phyloP scores from a whole-genome alignment of 2,797 vertebrate genomes.

The Darevskia nairensis region DNA sequence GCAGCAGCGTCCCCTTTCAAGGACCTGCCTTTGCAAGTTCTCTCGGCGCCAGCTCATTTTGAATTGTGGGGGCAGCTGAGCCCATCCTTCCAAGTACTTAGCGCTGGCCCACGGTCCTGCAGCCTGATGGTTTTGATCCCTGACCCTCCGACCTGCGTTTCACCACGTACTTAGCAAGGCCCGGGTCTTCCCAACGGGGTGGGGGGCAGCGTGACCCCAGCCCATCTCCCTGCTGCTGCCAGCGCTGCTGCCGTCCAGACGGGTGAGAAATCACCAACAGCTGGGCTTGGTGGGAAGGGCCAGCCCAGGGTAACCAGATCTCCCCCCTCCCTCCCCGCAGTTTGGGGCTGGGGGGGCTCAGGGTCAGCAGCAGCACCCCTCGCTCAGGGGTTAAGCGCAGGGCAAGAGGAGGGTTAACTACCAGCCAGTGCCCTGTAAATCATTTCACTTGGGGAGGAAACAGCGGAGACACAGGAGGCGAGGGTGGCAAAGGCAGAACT shows the following conservation, averaged over 20 bases:
- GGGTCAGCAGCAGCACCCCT: background rate
- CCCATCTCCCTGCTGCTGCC: background rate
- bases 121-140: background rate
- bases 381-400: slow-evolving; percentile 2
- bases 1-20: too few relatives aligned
- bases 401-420: background rate
- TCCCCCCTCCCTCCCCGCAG: background rate
- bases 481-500: too few relatives aligned
- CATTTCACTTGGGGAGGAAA: background rate
- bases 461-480: background rate
- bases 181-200: background rate
- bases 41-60: too few relatives aligned
- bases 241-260: background rate
- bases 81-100: background rate
- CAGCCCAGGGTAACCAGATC: slow-evolving; percentile 59
- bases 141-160: background rate
- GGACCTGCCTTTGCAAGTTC: too few relatives aligned
- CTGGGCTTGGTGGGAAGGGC: slow-evolving; percentile 44
- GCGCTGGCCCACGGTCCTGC: rapidly evolving
- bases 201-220: background rate
- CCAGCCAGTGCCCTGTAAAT: background rate
- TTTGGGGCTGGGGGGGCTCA: background rate
- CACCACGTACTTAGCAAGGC: background rate
- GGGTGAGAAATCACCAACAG: slow-evolving; percentile 61
- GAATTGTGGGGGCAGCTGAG: background rate